Base-by-base conservation (phyloP, 2,113 vertebrate species). In the Mandrillus leucophaeus region DNA sequence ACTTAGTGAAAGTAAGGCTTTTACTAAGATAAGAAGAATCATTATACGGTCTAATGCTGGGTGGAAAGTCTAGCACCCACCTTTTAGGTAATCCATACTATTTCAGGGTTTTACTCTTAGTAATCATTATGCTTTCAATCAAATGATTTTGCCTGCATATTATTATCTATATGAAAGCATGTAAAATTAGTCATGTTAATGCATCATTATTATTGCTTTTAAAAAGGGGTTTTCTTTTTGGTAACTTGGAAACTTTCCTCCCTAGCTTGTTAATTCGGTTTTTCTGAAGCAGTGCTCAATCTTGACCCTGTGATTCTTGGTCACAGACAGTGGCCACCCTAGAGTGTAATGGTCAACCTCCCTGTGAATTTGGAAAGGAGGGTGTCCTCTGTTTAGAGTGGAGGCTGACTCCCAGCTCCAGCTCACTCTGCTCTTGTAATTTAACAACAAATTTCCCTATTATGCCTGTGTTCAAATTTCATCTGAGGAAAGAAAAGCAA, bases 391-490 rank as follows among this genome's bases (percentile, higher is more conserved):
- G 14, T 73, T 78, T 81, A 50, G 11, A 73, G 48, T 73, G 23
- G 18, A 96, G 59, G 17, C 35, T 64, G 70, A 88, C 27, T 92
- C 23, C 30, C 59, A 81, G 52, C 52, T 10, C 72, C 66, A 70
- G 55, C 10, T 35, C 48, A 78, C 30, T 18, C 81, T 75, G 85
- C 59, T 88, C 17, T 73, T 96, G 90, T 59, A 95, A 82, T 90
- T 90, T 86, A 90, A 95, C 82, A 59, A 90, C 32, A 96, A 95
- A 91, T 96, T 96, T 95, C 13, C 45, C 72, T 72, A 25, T 96
- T 98, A 97, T 95, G 87, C 88, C 76, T 80, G 81, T 92, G 90
- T 88, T 98, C 78, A 90, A 94, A 94, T 97, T 98, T 96, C 96
- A 95, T 90, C 92, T 55, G 81, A 82, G 68, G 78, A 97, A 97